These are phyloP conservation scores for Pseudanteris insignis DNA, from an alignment of 2,888 invertebrate genomes.

Conservation along the genomic window DNA sequence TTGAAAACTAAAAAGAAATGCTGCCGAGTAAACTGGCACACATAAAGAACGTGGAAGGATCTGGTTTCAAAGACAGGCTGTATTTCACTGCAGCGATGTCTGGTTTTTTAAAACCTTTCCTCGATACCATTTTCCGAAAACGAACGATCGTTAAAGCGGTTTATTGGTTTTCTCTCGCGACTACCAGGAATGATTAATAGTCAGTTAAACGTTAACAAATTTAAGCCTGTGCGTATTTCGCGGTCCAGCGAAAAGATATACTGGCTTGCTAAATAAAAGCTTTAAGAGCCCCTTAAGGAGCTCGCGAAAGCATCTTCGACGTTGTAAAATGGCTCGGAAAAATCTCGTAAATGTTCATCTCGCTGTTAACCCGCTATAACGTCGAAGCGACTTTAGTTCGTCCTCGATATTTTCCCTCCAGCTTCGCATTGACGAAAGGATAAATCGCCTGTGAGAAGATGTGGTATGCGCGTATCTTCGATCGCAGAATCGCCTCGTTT, in stretches of 20 bases:
- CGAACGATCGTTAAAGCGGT: slow-evolving; percentile 21
- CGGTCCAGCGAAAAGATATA: slow-evolving; percentile 27
- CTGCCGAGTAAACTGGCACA: not conserved
- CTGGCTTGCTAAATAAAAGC: slow-evolving; percentile 37
- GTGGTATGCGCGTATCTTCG: slow-evolving; percentile 17
- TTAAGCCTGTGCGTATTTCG: slow-evolving; percentile 27
- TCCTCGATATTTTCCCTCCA: slow-evolving; percentile 41
- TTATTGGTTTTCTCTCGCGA: slow-evolving; percentile 26
- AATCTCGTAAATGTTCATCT: slow-evolving; percentile 43
- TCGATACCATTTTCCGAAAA: slow-evolving; percentile 23
- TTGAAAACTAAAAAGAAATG: too few relatives aligned
- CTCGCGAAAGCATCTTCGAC: slow-evolving; percentile 34
- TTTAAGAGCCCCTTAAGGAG: slow-evolving; percentile 36
- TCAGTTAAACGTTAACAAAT: slow-evolving; percentile 31
- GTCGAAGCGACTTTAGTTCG: slow-evolving; percentile 42
- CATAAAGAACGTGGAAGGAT: not conserved
- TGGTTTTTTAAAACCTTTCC: slow-evolving; percentile 14
- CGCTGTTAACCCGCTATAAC: slow-evolving; percentile 33
- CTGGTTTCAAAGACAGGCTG: not conserved
- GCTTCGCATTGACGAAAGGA: slow-evolving; percentile 34
- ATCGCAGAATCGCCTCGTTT: slow-evolving; percentile 41
- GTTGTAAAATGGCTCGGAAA: slow-evolving; percentile 44
- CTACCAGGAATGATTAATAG: slow-evolving; percentile 26
- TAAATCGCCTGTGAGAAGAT: slow-evolving; percentile 38
- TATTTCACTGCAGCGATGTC: slow-evolving; percentile 3